Conservation (phyloP, 2,888 invertebrate species). For the Odiellus spinosus region DNA sequence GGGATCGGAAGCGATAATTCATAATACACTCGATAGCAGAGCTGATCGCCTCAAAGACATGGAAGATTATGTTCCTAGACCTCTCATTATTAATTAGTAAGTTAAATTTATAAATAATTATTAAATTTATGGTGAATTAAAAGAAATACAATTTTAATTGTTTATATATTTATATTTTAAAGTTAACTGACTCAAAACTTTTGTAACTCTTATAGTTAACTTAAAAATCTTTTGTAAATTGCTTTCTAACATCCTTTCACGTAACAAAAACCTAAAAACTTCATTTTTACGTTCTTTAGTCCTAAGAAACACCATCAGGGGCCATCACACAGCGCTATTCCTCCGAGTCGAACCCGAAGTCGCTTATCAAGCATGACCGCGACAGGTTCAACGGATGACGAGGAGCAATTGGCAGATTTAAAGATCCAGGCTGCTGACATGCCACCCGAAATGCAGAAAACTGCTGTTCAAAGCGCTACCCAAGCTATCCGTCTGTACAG, state of each 20-base stretch:
- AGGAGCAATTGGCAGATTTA: constrained; percentile 14
- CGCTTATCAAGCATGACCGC: constrained; percentile 4
- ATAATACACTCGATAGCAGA: too few relatives aligned
- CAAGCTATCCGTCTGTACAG: constrained; percentile 20
- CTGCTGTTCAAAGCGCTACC: constrained; percentile 19
- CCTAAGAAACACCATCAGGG: neutral
- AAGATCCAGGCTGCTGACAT: constrained; percentile 23
- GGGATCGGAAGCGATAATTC: too few relatives aligned
- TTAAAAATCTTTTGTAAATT: too few relatives aligned
- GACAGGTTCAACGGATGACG: constrained; percentile 11
- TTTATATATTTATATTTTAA: too few relatives aligned
- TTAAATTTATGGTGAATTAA: neutral
- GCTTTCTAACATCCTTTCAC: too few relatives aligned
- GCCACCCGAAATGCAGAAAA: constrained; percentile 21
- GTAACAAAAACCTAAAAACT: too few relatives aligned
- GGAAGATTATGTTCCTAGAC: constrained; percentile 11
- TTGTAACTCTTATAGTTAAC: too few relatives aligned
- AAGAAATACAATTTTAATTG: neutral
- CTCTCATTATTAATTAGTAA: constrained; percentile 15
- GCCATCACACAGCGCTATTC: neutral
- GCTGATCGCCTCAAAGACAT: constrained; percentile 12
- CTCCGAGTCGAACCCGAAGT: constrained; percentile 3
- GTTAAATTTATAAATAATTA: constrained; percentile 1
- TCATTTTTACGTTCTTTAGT: neutral
- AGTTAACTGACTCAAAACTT: too few relatives aligned